A percentile compares a stretch with the other conserved stretches of the same genome.
Conservation (phyloP, 2,113 vertebrate species). For the Piaya cayana region DNA sequence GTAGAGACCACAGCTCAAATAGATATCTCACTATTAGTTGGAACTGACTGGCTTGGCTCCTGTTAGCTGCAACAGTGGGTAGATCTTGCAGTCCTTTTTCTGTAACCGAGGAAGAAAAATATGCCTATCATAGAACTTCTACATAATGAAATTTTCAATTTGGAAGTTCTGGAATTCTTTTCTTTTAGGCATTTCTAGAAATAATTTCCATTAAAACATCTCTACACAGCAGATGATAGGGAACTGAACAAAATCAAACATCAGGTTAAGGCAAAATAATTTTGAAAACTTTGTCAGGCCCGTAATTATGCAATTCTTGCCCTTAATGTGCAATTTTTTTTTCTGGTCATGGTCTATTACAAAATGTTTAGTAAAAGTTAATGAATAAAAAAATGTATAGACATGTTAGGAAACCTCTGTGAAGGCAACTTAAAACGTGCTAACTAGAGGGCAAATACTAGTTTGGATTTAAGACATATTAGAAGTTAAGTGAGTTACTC, state of each 20-base stretch:
- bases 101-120: background rate
- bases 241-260: conserved; percentile 1
- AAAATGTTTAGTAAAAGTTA: background rate
- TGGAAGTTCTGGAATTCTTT: background rate
- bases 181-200: background rate
- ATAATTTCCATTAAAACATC: background rate
- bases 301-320: background rate
- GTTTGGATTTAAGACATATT: background rate
- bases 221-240: background rate
- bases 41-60: background rate
- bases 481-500: background rate
- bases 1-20: background rate
- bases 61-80: background rate
- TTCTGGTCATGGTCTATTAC: background rate
- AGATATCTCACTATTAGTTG: background rate
- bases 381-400: background rate
- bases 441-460: background rate
- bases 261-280: background rate
- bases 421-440: background rate
- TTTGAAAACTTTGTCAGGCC: background rate
- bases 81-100: background rate
- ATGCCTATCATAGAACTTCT: background rate
- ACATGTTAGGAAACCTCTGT: background rate
- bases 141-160: background rate
- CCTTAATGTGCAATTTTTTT: background rate